Evolutionary conservation across 2,888 invertebrate species (phyloP), one percentile per base, ranked within the genome.

Genomic region (Mimumesa dahlbomi): DNA sequence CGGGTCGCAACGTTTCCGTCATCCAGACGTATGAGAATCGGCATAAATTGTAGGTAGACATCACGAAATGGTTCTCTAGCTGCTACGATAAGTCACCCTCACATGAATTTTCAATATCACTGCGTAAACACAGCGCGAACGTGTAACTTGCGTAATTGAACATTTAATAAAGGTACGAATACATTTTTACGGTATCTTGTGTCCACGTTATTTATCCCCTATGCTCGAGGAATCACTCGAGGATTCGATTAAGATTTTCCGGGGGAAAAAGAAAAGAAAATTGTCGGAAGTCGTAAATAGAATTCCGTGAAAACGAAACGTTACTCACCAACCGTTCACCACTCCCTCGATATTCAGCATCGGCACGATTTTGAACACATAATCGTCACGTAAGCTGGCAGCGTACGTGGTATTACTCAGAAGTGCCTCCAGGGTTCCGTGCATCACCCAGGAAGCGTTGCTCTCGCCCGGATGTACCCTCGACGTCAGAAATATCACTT

Each of bases 341-440:
- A 96, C 96, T 1, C 97, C 96, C 86, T 96, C 96, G 14, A 95
- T 94, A 89, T 97, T 97, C 77, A 97, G 92, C 96, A 97, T 96
- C 4, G 96, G 96, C 25, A 97, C 93, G 69, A 97, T 92, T 90
- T 96, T 96, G 92, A 97, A 95, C 77, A 96, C 92, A 88, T 93
- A 96, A 81, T 92, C 92, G 78, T 93, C 92, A 9, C 95, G 91
- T 0, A 95, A 90, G 13, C 92, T 91, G 9, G 90, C 90, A 1
- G 94, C 93, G 11, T 91, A 89, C 1, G 90, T 83, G 6, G 92
- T 90, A 83, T 91, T 91, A 18, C 92, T 92, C 45, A 95, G 89
- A 61, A 96, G 90, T 79, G 91, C 93, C 57, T 93, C 91, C 56
- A 96, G 90, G 0, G 94, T 93, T 4, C 95, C 96, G 87, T 95